Evolutionary conservation across 2,113 vertebrate species (phyloP), one percentile per base, ranked within the genome.

Genomic region (Octodon degus): DNA sequence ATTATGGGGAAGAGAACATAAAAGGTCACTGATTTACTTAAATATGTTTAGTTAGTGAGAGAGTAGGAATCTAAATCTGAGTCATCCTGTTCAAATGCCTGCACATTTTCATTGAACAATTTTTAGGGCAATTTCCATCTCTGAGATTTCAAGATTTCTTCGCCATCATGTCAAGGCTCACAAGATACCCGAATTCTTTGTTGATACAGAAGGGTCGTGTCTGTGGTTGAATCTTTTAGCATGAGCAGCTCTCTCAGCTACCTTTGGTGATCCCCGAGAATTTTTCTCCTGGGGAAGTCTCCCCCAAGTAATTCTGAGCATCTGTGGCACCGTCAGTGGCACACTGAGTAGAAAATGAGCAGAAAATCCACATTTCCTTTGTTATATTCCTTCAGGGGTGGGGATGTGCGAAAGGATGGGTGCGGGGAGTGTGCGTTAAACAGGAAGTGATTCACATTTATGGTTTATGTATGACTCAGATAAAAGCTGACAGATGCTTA

Each of bases 401-500:
- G 65, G 3, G 7, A 30, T 40, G 50, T 24, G 34, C 5, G 19
- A 27, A 3, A 58, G 5, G 30, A 77, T 50, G 7, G 43, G 32
- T 68, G 19, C 62, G n/a, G 79, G 86, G 37, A 94, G 30, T 1
- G 0, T 17, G 79, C 20, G 14, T 37, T 58, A 77, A 86, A 86
- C 20, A 34, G 24, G 13, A 97, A 96, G 30, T 95, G 94, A 95
- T n/a, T 97, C 94, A 60, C 10, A 4, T 80, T 60, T 94, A 30
- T 27, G 74, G 76, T 79, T 79, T 79, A 50, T 60, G 34, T 43
- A 65, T 91, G 91, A 96, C 79, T 97, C 95, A 97, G 86, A 85
- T 93, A 97, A 86, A 85, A 90, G 63, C 92, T 82, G 93, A 86
- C 83, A 95, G 81, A 90, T 84, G 74, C 60, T 91, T 87, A 89